phyloP scores from a whole-genome alignment of 2,797 vertebrate species.

The Sebastes matsubarae region DNA sequence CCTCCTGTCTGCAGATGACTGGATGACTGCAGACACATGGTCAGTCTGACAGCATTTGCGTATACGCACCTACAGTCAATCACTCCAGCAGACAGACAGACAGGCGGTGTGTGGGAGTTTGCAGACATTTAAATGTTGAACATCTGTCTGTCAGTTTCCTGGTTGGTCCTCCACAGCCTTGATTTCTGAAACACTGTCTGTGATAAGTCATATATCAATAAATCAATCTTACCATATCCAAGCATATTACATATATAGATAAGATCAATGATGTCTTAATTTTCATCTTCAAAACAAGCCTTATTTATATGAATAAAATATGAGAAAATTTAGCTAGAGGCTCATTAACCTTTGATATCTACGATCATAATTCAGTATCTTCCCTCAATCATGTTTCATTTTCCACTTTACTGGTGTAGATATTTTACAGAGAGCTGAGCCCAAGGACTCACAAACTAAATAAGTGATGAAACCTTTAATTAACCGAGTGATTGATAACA shows the following conservation, averaged over 20 bases:
- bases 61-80: conserved; percentile 60
- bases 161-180: conserved; percentile 31
- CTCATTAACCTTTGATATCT: background rate
- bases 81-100: conserved; percentile 46
- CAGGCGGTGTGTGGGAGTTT: conserved; percentile 52
- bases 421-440: background rate
- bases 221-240: background rate
- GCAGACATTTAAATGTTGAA: conserved; percentile 59
- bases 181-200: conserved; percentile 17
- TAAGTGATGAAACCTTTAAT: background rate
- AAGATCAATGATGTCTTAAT: background rate
- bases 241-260: background rate
- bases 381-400: background rate
- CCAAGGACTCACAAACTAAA: background rate
- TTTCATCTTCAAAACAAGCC: background rate
- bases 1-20: conserved; percentile 44
- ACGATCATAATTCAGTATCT: background rate
- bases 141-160: conserved; percentile 57
- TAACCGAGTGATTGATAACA: background rate
- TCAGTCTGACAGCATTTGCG: conserved; percentile 58
- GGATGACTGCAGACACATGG: conserved; percentile 69
- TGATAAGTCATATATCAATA: conserved; percentile 6
- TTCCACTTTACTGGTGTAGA: background rate
- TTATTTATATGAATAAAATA: background rate
- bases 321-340: background rate